Base-by-base conservation (phyloP, 2,888 invertebrate genomes). In the Piscicola geometra region DNA sequence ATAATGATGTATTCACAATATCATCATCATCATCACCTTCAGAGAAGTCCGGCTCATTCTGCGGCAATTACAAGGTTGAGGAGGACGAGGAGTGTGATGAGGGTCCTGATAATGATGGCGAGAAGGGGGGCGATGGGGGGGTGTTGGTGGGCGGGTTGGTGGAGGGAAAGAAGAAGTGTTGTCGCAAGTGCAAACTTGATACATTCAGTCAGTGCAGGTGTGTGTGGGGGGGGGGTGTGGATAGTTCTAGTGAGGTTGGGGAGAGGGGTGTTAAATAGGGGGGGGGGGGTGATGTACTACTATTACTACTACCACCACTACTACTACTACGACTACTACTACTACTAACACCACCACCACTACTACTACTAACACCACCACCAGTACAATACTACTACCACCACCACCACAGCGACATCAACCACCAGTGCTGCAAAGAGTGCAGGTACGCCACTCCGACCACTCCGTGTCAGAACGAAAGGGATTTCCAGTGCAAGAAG, bases 1-100 rank as follows among this genome's bases (percentile, higher is more conserved):
- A n/a, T n/a, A n/a, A n/a, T n/a, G n/a, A n/a, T n/a, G n/a, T n/a
- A n/a, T n/a, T n/a, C n/a, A n/a, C n/a, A n/a, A n/a, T n/a, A n/a
- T 52, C 28, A 71, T 12, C 50, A 71, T n/a, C 2, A 71, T 50
- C 25, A 71, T 33, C 47, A 52, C 12, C 25, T 0, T 15, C 67
- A 79, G 79, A 72, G 50, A 75, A 77, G 52, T 47, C 77, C n/a
- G 70, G 66, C n/a, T 67, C 93, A 75, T 94, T 94, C 86, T 98
- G 98, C 86, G 97, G 97, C 5, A 98, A 98, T 87, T 88, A 94
- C 79, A 89, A 94, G 18, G 93, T 96, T 0, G 97, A 98, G 85
- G 36, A 93, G 2, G 94, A 93, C 80, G 97, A 98, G 85, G 93
- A 96, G 85, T 97, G 97, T 84, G 97, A 97, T 84, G 96, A 94